Base-by-base conservation (phyloP, 1,140 invertebrate genomes). In the Tetramorium alpestre region DNA sequence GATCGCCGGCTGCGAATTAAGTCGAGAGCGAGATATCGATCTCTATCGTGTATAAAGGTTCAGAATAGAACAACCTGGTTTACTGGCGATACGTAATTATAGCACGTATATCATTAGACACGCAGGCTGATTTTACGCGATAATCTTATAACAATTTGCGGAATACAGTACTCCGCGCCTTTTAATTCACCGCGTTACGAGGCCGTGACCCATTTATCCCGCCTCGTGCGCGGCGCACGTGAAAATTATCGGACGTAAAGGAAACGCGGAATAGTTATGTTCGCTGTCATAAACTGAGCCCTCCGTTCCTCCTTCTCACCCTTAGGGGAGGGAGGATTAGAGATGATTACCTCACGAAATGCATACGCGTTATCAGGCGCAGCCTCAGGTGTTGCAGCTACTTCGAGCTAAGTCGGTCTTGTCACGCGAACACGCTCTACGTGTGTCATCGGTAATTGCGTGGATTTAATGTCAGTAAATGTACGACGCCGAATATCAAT, bases 391-490 rank as follows among this genome's bases (percentile, higher is more conserved):
- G 67, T 58, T 87, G 85, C 64, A 49, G 25, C 62, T 69, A 70
- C 85, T 70, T 70, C 65, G 44, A 51, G 54, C 25, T 85, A 85
- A 85, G 64, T 64, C 64, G 77, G 33, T 72, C 58, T 80, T 78
- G 62, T 86, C 75, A 77, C 49, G 54, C 84, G 51, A 67, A 49
- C 60, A 54, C 22, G 33, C 38, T 49, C 76, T 81, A 87, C 65
- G 64, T 82, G 65, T 87, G 65, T 80, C 85, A 72, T 82, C 58
- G 56, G 64, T 87, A 87, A 87, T 87, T 87, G 67, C 85, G 33
- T 87, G 54, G 85, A 82, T 69, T 70, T 81, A 70, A 82, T 49
- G 47, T 77, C 73, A 22, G 73, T 41, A 65, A 65, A 76, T 76
- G 73, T 18, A 22, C 82, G 60, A 64, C 38, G 47, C 22, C 62